phyloP scores from a whole-genome alignment of 2,888 invertebrate species.

The Adineta ricciae region DNA sequence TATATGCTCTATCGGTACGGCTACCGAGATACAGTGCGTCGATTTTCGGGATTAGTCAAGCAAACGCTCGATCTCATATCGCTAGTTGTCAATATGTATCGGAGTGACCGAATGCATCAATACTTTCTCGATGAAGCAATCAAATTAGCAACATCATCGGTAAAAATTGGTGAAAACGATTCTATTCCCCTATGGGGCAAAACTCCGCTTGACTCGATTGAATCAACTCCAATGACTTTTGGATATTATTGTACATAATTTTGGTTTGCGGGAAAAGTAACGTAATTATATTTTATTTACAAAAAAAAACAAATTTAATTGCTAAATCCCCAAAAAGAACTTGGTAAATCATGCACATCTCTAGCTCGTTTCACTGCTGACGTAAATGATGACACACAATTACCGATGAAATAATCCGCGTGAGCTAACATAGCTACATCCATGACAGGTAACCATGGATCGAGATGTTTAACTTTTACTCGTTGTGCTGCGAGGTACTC shows the following conservation, averaged over 20 bases:
- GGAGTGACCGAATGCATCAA: background rate
- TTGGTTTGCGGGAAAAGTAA: no score
- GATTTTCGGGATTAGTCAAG: background rate
- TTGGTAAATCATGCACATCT: constrained; percentile 38
- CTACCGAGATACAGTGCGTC: background rate
- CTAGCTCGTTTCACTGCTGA: constrained; percentile 44
- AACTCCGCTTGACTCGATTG: background rate
- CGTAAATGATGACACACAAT: constrained; percentile 48
- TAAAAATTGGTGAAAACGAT: background rate
- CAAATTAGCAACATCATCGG: background rate
- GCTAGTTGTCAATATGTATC: background rate
- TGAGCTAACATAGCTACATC: constrained; percentile 45
- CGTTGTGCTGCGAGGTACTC: constrained; percentile 38
- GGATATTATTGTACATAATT: no score
- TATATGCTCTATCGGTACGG: background rate
- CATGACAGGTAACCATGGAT: constrained; percentile 45
- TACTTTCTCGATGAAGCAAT: background rate
- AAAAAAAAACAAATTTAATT: background rate
- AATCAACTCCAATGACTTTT: background rate
- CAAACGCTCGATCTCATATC: background rate
- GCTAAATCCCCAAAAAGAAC: constrained; percentile 40
- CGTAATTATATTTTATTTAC: no score
- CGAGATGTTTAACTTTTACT: constrained; percentile 39
- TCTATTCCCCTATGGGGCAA: background rate
- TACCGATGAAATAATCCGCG: constrained; percentile 46